A percentile compares a stretch with the other conserved stretches of the same genome.
Evolutionary conservation across 2,888 invertebrate species (phyloP).

Genomic region (Trichogramma evanescens): DNA sequence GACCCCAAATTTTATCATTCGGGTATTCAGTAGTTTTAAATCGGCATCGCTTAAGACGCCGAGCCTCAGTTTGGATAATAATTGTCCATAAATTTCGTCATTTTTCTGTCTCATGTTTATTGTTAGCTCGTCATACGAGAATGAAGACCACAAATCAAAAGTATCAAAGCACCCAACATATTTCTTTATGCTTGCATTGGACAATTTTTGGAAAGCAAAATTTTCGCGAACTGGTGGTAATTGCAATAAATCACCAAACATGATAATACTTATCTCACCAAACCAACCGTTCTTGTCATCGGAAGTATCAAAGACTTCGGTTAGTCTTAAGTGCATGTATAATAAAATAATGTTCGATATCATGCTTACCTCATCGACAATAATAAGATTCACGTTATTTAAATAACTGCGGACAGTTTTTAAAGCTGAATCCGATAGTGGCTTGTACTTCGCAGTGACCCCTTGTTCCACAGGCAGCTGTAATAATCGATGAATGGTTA

Average conservation of each 20-base stretch:
- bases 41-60: background rate
- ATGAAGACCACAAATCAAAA: constrained; percentile 30
- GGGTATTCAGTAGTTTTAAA: no score
- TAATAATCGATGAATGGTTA: constrained; percentile 34
- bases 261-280: constrained; percentile 30
- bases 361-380: no score
- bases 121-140: constrained; percentile 30
- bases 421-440: constrained; percentile 29
- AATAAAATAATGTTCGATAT: no score
- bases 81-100: constrained; percentile 23
- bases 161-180: constrained; percentile 24
- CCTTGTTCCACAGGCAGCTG: constrained; percentile 36
- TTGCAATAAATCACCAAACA: constrained; percentile 37
- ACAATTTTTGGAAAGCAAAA: constrained; percentile 29
- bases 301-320: constrained; percentile 34
- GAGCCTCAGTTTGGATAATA: constrained; percentile 20
- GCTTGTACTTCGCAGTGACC: constrained; percentile 30
- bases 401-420: constrained; percentile 6
- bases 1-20: no score
- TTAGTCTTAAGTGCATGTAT: no score
- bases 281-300: constrained; percentile 34
- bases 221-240: constrained; percentile 33
- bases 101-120: constrained; percentile 28
- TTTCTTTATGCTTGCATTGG: constrained; percentile 25
- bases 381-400: no score